Evolutionary conservation across 2,888 invertebrate genomes (phyloP).

Genomic region (Lydus trimaculatus): DNA sequence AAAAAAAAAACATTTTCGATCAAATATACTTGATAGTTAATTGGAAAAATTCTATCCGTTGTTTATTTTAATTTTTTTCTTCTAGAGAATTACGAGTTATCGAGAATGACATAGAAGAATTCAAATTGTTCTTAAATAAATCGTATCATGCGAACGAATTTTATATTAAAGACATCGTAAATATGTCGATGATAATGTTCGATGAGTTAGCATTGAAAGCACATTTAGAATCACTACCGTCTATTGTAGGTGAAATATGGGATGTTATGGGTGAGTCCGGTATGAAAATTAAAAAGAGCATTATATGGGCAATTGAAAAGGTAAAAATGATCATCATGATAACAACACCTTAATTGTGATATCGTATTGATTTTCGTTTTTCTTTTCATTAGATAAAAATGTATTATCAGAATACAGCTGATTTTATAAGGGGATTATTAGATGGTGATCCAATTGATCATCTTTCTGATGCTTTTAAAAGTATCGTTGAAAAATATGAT

Average conservation of each 20-base stretch:
- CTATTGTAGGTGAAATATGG: slow-evolving; percentile 83
- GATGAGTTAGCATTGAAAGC: slow-evolving; percentile 81
- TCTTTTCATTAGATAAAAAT: slow-evolving; percentile 65
- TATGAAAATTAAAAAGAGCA: slow-evolving; percentile 76
- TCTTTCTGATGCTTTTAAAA: slow-evolving; percentile 72
- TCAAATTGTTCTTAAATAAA: slow-evolving; percentile 74
- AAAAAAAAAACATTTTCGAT: not conserved
- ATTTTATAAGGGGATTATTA: slow-evolving; percentile 72
- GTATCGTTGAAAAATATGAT: slow-evolving; percentile 78
- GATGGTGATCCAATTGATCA: slow-evolving; percentile 80
- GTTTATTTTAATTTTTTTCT: slow-evolving; percentile 20
- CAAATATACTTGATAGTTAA: not conserved
- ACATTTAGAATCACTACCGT: slow-evolving; percentile 80
- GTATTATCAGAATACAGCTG: slow-evolving; percentile 74
- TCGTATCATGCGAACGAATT: slow-evolving; percentile 85
- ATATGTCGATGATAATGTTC: slow-evolving; percentile 72
- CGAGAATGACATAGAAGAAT: slow-evolving; percentile 74
- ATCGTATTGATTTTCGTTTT: not conserved
- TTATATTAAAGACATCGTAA: slow-evolving; percentile 80
- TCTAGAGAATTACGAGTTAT: slow-evolving; percentile 71
- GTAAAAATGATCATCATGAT: slow-evolving; percentile 48
- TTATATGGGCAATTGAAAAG: slow-evolving; percentile 76
- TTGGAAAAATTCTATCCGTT: slow-evolving; percentile 1
- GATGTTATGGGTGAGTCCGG: slow-evolving; percentile 87
- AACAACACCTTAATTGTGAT: not conserved